These are phyloP conservation scores for Micoletzkya japonica DNA, from an alignment of 2,888 invertebrate species.

Conservation along the genomic window DNA sequence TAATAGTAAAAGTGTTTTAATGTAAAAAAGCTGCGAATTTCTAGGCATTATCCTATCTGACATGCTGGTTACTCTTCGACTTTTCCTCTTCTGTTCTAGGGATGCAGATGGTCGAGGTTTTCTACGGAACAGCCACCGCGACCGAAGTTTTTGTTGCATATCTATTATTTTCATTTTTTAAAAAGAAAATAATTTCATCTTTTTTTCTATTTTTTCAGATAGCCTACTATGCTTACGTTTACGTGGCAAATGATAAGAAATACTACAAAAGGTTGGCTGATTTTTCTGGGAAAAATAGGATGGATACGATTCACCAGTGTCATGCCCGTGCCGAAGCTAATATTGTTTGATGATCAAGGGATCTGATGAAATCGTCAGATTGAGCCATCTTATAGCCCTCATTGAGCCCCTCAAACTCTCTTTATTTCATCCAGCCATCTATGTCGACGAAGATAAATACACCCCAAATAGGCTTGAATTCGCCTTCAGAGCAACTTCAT, in stretches of 20 bases:
- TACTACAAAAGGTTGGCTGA: slow-evolving; percentile 73
- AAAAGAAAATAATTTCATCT: too few relatives aligned
- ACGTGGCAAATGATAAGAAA: slow-evolving; percentile 79
- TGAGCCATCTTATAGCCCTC: too few relatives aligned
- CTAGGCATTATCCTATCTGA: background rate
- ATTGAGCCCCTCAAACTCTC: too few relatives aligned
- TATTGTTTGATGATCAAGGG: background rate
- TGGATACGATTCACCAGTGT: too few relatives aligned
- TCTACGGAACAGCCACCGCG: background rate
- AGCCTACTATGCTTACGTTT: slow-evolving; percentile 88
- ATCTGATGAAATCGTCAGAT: too few relatives aligned
- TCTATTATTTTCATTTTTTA: background rate
- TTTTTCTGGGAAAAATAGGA: too few relatives aligned
- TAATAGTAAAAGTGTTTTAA: too few relatives aligned
- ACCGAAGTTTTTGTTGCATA: background rate
- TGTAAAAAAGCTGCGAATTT: too few relatives aligned
- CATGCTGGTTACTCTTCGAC: background rate
- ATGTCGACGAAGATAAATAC: too few relatives aligned
- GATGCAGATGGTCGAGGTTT: background rate
- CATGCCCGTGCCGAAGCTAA: too few relatives aligned
- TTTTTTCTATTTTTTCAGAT: slow-evolving; percentile 66
- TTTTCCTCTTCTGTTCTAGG: background rate
- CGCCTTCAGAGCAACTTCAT: background rate
- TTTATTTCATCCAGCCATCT: too few relatives aligned
- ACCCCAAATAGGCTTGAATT: too few relatives aligned